Evolutionary conservation across 1,140 invertebrate genomes (phyloP).

Genomic region (Neelides sp.): DNA sequence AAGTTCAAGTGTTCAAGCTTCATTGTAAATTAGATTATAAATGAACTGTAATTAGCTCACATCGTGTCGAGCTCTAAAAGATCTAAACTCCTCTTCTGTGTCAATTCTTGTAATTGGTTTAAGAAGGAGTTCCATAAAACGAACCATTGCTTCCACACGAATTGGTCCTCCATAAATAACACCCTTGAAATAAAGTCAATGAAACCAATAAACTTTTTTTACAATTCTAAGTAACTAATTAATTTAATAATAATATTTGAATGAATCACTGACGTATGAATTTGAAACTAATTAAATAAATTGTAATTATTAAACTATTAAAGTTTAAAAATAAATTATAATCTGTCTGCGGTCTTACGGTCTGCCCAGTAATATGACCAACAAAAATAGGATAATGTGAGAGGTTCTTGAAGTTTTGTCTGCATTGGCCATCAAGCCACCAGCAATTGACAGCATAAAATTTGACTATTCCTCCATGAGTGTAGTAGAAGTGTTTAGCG

Average conservation of each 20-base stretch:
- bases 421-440: slow-evolving; percentile 25
- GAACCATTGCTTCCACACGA: slow-evolving; percentile 23
- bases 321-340: neutral
- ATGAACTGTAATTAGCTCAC: slow-evolving; percentile 11
- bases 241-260: no score
- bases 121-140: slow-evolving; percentile 23
- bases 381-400: slow-evolving; percentile 31
- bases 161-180: slow-evolving; percentile 30
- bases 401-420: slow-evolving; percentile 30
- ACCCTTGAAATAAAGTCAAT: slow-evolving; percentile 16
- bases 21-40: neutral
- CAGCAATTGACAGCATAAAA: slow-evolving; percentile 31
- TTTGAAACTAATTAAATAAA: no score
- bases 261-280: no score
- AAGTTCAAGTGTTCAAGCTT: neutral
- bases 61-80: slow-evolving; percentile 28
- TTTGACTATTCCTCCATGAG: slow-evolving; percentile 10
- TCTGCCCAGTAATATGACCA: slow-evolving; percentile 15
- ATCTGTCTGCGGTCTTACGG: slow-evolving; percentile 17
- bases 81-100: slow-evolving; percentile 28
- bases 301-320: no score
- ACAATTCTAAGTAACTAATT: no score
- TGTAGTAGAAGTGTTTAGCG: slow-evolving; percentile 21
- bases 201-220: no score
- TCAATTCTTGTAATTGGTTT: slow-evolving; percentile 27